Base-by-base conservation (phyloP, 1,140 invertebrate species). In the Gonatopus flavifemur region DNA sequence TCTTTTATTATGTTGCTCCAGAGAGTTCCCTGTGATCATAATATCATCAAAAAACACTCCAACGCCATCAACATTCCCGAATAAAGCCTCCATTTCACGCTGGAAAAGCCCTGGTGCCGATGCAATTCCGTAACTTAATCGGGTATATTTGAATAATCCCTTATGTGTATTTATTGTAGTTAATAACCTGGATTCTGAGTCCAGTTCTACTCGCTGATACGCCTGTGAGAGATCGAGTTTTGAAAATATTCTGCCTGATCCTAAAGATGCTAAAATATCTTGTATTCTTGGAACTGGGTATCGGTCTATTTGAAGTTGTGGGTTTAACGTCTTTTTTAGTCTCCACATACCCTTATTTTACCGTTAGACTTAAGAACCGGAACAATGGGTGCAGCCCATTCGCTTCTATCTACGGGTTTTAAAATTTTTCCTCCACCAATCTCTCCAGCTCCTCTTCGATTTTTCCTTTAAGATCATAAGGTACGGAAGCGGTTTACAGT, bases 91-190 rank as follows among this genome's bases (percentile, higher is more conserved):
- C 47, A 72, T 53, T 10, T 52, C 67, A 52, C 67, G 66, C 58
- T 77, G 73, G 53, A 74, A 76, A 10, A 63, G 49, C 55, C 73
- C 72, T 19, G 72, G 70, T 16, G 72, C 67, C 20, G 45, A 61
- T 28, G 35, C 45, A 3, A 71, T 55, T 3, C 69, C 69, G 39
- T 41, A 58, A 16, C 52, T 55, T 15, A 76, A 40, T 22, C 71
- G 41, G 33, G 68, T 71, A 50, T 72, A 76, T 37, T 62, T 37
- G 55, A 60, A 74, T 25, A 70, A 41, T 12, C 72, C 72, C 43
- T 60, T 57, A 28, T 61, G 53, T 18, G 63, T 67, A 16, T 59
- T 63, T 50, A 73, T 73, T 30, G 72, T 70, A 15, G 72, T 76
- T 30, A 74, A 69, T 21, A 62, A 41, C 15, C 66, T 43, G 18